A percentile compares a stretch with the other conserved stretches of the same genome.
Conservation (phyloP, 2,888 invertebrate species). For the Microctonus aethiopoides region DNA sequence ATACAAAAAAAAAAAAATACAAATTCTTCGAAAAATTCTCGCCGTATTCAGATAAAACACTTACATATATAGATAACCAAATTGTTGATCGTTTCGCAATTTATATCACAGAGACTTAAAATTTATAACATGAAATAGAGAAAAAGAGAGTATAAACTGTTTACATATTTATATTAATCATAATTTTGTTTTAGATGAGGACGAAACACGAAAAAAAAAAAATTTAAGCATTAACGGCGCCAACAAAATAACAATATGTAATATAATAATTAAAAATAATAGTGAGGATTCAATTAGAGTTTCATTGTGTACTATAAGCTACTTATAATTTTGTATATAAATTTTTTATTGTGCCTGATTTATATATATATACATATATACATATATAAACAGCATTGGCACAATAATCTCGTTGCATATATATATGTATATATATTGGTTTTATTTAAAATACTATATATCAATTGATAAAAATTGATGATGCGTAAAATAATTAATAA, state of each 20-base stretch:
- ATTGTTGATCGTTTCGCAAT: not conserved
- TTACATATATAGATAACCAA: not conserved
- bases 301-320: not conserved
- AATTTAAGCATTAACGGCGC: not conserved
- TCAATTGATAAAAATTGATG: not conserved
- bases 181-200: not conserved
- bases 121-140: not conserved
- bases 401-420: not conserved
- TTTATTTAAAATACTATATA: not conserved
- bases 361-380: too few species aligned
- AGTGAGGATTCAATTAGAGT: not conserved
- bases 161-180: not conserved
- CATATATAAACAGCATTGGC: not conserved
- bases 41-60: not conserved
- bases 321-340: not conserved
- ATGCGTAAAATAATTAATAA: not conserved
- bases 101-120: not conserved
- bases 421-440: not conserved
- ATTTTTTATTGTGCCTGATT: not conserved
- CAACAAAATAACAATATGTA: slow-evolving; percentile 1
- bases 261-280: not conserved
- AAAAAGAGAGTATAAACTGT: not conserved
- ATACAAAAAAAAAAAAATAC: not conserved
- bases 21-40: not conserved
- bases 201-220: not conserved